A percentile compares a stretch with the other conserved stretches of the same genome.
Evolutionary conservation across 2,797 vertebrate genomes (phyloP).

Genomic region (Anguilla obscura): DNA sequence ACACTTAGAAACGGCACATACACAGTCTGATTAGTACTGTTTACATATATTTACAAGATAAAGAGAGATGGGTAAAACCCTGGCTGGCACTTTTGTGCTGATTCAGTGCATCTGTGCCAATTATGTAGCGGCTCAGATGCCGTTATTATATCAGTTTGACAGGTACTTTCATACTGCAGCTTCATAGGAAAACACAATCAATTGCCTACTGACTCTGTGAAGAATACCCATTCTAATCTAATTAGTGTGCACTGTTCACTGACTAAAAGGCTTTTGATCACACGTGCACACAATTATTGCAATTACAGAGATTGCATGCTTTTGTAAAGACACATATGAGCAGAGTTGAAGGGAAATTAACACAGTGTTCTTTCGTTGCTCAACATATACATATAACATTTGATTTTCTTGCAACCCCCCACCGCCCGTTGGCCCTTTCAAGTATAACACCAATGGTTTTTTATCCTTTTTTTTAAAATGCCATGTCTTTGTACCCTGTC

Average conservation of each 20-base stretch:
- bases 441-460: background rate
- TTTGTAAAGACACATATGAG: background rate
- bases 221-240: background rate
- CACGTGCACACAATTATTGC: background rate
- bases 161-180: background rate
- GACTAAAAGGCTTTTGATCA: conserved; percentile 3
- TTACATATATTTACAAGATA: background rate
- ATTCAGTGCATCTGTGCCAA: background rate
- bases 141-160: background rate
- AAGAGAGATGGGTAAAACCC: background rate
- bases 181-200: background rate
- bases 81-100: background rate
- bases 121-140: background rate
- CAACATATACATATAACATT: background rate
- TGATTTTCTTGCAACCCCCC: background rate
- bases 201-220: background rate
- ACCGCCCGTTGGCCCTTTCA: background rate
- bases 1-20: background rate
- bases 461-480: background rate
- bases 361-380: background rate
- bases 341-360: background rate
- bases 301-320: background rate
- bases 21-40: background rate
- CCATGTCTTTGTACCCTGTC: background rate
- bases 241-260: background rate